Base-by-base conservation (phyloP, 2,888 invertebrate genomes). In the Dascillus cervinus region DNA sequence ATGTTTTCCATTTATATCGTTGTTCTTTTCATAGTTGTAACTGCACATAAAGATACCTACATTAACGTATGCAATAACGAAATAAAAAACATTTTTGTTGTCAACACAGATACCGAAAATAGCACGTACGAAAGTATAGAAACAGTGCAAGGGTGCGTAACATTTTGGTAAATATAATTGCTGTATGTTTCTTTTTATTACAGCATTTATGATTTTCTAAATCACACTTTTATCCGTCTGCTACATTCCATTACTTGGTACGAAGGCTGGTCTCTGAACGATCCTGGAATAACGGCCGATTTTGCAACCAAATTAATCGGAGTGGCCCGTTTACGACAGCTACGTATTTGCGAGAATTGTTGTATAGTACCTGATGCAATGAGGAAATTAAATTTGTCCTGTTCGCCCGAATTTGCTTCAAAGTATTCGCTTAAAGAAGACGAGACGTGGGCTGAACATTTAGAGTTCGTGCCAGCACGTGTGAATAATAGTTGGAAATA, bases 251-350 rank as follows among this genome's bases (percentile, higher is more conserved):
- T 11, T 1, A 39, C 23, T 14, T 50, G 47, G 47, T 50, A 50
- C 21, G 45, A 39, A 5, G 22, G 34, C 13, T 44, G 30, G 21
- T 37, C 19, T 13, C 17, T 34, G 1, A 26, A 22, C n/a, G 45
- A 49, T 20, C 37, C 40, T 11, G 49, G 50, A 6, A 23, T 44
- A n/a, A 28, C 43, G 30, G 25, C 27, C 2, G 50, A 50, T 22
- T 46, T 42, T 26, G 35, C 27, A 19, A 44, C 39, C 4, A 45
- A 44, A 39, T 27, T 49, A 21, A 10, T 50, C 5, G 49, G 50
- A 8, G 37, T 49, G 8, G 49, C 39, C 17, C 39, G 48, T 22
- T 19, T 50, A 6, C 37, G 49, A 3, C 50, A 50, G 21, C 34
- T 40, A n/a, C 35, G 49, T 6, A 33, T 41, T 9, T 14, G 22